Evolutionary conservation across 2,888 invertebrate species (phyloP).

Genomic region (Baronia brevicornis): DNA sequence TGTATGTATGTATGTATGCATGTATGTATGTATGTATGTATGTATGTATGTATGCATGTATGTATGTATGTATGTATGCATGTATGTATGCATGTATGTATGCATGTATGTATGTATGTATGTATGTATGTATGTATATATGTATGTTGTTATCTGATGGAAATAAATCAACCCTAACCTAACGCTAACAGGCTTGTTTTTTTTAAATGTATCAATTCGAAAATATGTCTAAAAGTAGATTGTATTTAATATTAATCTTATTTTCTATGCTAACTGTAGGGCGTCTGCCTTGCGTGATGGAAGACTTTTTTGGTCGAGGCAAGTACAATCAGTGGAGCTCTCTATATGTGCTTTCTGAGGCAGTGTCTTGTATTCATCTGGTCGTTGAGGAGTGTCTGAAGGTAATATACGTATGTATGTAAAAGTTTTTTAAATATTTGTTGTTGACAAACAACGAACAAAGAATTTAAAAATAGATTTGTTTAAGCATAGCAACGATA

Average conservation of each 20-base stretch:
- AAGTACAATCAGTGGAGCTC: slow-evolving; percentile 76
- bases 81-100: no score
- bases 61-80: no score
- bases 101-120: no score
- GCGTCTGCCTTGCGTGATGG: slow-evolving; percentile 66
- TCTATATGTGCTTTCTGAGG: slow-evolving; percentile 76
- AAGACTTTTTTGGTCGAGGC: slow-evolving; percentile 59
- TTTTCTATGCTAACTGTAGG: slow-evolving; percentile 29
- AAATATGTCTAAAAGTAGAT: background rate
- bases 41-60: no score
- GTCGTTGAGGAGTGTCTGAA: slow-evolving; percentile 79
- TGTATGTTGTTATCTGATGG: no score
- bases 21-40: no score
- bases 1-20: no score
- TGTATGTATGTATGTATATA: no score
- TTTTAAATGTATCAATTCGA: no score
- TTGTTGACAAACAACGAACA: background rate
- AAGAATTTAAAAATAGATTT: background rate
- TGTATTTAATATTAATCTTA: slow-evolving; percentile 2
- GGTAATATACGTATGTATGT: slow-evolving; percentile 26
- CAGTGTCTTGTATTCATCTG: slow-evolving; percentile 74
- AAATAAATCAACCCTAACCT: no score
- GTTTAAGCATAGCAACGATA: no score
- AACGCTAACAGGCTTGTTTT: no score
- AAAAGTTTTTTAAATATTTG: background rate